Base-by-base conservation (phyloP, 1,140 invertebrate species). In the Protaetia brevitarsis region DNA sequence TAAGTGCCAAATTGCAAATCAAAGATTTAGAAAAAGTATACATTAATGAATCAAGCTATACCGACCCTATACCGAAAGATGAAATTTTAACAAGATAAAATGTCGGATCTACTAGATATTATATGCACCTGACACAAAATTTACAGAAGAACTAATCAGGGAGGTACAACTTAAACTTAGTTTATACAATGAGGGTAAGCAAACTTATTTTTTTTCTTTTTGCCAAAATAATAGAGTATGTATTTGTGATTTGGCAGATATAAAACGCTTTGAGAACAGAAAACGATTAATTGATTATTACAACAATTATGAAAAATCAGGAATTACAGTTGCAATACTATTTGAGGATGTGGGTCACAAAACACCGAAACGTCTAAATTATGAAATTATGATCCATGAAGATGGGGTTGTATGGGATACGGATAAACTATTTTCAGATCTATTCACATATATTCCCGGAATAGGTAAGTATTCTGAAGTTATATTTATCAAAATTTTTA, bases 41-140 rank as follows among this genome's bases (percentile, higher is more conserved):
- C 30, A 60, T 77, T 10, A 66, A 63, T 30, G 45, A 68, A 16
- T 63, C 71, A 2, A 75, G 73, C 4, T 71, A 74, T 60, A 36
- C 59, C 6, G 23, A 65, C 27, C 21, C 37, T 4, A 62, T 66
- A 23, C 51, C 62, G 8, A 51, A 62, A 11, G 16, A 64, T 31
- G 16, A 29, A 1, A 63, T 21, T 65, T 62, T 31, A n/a, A 61
- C n/a, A 26, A 51, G 6, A 57, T 21, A 66, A 10, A 65, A 65
- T 62, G 3, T 66, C 27, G 66, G 57, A 0, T 66, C 70, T 5
- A 71, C 68, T 2, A 41, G 28, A 51, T 82, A 16, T 77, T 78
- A 26, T 82, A 78, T 69, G 63, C 77, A 2, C 81, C 81, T 2
- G 65, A 58, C 4, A 76, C 69, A 1, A 27, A 70, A 1, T 77